Conservation (phyloP, 2,797 vertebrate species). For the Protosalanx chinensis region DNA sequence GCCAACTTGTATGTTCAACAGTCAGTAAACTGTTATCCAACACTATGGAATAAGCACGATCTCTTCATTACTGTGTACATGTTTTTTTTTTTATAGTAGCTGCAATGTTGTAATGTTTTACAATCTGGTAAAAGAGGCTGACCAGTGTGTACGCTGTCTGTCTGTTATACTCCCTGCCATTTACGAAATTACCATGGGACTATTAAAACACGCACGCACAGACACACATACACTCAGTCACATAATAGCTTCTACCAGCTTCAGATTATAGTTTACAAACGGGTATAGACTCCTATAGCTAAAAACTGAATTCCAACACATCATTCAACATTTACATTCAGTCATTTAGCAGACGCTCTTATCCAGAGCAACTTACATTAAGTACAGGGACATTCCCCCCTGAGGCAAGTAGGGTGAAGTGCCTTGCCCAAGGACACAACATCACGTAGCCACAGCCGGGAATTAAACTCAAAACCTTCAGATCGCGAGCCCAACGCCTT, state of each 20-base stretch:
- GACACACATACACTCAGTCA: conserved; percentile 13
- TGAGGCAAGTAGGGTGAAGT: no score
- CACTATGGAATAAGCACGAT: conserved; percentile 19
- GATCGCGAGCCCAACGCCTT: no score
- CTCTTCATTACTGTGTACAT: conserved; percentile 10
- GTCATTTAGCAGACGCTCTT: no score
- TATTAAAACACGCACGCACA: conserved; percentile 33
- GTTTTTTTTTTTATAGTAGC: conserved; percentile 10
- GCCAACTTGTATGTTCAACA: conserved; percentile 18
- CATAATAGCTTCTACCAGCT: conserved; percentile 10
- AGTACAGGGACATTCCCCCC: no score
- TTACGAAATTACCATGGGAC: conserved; percentile 25
- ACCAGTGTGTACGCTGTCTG: conserved; percentile 26
- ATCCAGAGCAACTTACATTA: no score
- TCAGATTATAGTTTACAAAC: background rate
- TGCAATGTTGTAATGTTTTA: background rate
- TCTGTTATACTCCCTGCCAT: conserved; percentile 21
- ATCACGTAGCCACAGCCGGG: no score
- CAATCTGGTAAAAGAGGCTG: background rate
- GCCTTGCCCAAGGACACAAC: no score
- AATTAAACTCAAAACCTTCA: no score
- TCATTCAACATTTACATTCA: no score
- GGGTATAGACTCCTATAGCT: conserved; percentile 3
- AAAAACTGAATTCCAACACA: background rate
- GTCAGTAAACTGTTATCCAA: conserved; percentile 31